These are phyloP conservation scores for Drosophila pegasa DNA, from an alignment of 2,888 invertebrate genomes.

Conservation along the genomic window DNA sequence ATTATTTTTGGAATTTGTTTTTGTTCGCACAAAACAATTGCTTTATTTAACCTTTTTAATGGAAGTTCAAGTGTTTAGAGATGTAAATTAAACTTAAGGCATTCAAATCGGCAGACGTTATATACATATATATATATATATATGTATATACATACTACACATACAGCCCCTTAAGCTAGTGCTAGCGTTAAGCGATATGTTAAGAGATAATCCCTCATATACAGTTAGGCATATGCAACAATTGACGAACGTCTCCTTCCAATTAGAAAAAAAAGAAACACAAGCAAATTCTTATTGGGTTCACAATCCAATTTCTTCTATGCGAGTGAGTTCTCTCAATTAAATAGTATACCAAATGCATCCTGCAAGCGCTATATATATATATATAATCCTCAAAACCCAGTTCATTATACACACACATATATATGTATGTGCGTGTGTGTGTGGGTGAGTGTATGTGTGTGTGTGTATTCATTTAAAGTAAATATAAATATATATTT, in stretches of 20 bases:
- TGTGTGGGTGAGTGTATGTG: slow-evolving; percentile 39
- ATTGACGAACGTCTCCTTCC: slow-evolving; percentile 46
- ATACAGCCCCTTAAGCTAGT: slow-evolving; percentile 20
- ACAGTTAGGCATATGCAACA: slow-evolving; percentile 15
- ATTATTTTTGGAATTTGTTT: slow-evolving; percentile 30
- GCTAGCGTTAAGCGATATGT: slow-evolving; percentile 28
- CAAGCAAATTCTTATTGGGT: slow-evolving; percentile 5
- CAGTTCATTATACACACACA: not conserved
- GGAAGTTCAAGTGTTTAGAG: slow-evolving; percentile 31
- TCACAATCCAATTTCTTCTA: slow-evolving; percentile 8
- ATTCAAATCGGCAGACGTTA: slow-evolving; percentile 61
- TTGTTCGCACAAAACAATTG: slow-evolving; percentile 62
- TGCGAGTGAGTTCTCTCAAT: slow-evolving; percentile 8
- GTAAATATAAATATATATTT: slow-evolving; percentile 46
- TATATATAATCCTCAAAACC: slow-evolving; percentile 12
- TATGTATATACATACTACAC: slow-evolving; percentile 18
- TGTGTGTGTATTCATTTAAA: slow-evolving; percentile 43
- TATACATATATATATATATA: slow-evolving; percentile 41
- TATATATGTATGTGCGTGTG: slow-evolving; percentile 12
- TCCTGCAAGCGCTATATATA: slow-evolving; percentile 12
- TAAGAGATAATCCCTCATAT: slow-evolving; percentile 23
- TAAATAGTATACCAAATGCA: slow-evolving; percentile 35
- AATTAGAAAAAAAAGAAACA: slow-evolving; percentile 33
- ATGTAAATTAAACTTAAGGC: slow-evolving; percentile 59
- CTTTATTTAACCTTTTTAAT: slow-evolving; percentile 11